Base-by-base conservation (phyloP, 2,797 vertebrate genomes). In the Epinephelus malabaricus region DNA sequence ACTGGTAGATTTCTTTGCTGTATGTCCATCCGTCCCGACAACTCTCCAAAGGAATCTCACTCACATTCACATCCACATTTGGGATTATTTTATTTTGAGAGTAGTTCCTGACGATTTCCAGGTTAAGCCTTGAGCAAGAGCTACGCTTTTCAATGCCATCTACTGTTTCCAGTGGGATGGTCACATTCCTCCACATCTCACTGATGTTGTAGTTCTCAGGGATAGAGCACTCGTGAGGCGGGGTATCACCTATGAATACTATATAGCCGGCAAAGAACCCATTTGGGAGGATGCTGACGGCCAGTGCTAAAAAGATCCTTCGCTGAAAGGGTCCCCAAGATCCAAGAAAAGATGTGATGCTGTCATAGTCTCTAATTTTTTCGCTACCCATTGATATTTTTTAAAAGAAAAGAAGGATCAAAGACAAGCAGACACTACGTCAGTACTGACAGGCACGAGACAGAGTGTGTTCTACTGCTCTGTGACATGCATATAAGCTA, bases 281-380 rank as follows among this genome's bases (percentile, higher is more conserved):
- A 23, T 97, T 98, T 2, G 97, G 97, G 15, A 97, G 38, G 83
- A 96, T 97, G 89, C 97, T 98, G 87, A 95, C 88, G 40, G 96
- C 96, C 81, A 97, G 94, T 1, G 96, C 92, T 2, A 97, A 93
- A 81, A 97, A 97, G n/a, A 97, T 40, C 60, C 94, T 90, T 6
- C 76, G 79, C 86, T 98, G 97, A 88, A 96, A 97, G 5, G 79
- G 90, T 46, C 96, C 96, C 96, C 96, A 97, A 1, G 93, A 86
- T 64, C 96, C 96, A 76, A 97, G 91, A 64, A 97, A 97, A 5
- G 95, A 92, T 0, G 90, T 94, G 6, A 87, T 88, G 62, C 69
- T 92, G 2, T 97, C 96, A 82, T 96, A 97, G 88, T 97, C 92
- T 15, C 89, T 84, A 80, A 95, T 93, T 38, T 85, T 3, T 0